Evolutionary conservation across 2,888 invertebrate species (phyloP).

Genomic region (Acleris sparsana): DNA sequence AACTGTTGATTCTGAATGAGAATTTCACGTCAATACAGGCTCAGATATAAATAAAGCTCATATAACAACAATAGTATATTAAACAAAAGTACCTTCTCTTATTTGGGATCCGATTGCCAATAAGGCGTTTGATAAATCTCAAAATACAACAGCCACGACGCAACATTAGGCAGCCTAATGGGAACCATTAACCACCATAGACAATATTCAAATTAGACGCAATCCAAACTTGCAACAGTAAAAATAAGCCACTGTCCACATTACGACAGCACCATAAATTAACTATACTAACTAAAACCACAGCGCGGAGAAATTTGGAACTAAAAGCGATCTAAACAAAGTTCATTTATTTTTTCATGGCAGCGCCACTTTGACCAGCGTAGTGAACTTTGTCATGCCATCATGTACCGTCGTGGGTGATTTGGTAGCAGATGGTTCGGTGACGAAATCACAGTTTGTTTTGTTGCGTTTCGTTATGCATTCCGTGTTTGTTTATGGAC

Average conservation of each 20-base stretch:
- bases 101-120: conserved; percentile 1
- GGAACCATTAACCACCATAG: conserved; percentile 29
- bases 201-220: conserved; percentile 38
- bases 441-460: conserved; percentile 48
- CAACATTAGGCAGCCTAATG: conserved; percentile 28
- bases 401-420: conserved; percentile 29
- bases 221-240: conserved; percentile 46
- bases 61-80: neutral
- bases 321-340: neutral
- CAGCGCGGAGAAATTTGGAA: neutral
- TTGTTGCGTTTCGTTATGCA: conserved; percentile 46
- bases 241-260: conserved; percentile 47
- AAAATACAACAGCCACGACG: conserved; percentile 19
- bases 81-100: neutral
- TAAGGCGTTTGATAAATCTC: conserved; percentile 23
- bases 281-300: conserved; percentile 2
- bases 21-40: no score
- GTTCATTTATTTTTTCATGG: neutral
- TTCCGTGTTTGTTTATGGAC: conserved; percentile 37
- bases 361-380: conserved; percentile 4
- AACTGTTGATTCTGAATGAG: no score
- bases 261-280: conserved; percentile 34
- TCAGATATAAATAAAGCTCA: no score
- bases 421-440: conserved; percentile 59
- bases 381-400: conserved; percentile 16